phyloP scores from a whole-genome alignment of 2,888 invertebrate genomes.

The Amphipyra berbera region DNA sequence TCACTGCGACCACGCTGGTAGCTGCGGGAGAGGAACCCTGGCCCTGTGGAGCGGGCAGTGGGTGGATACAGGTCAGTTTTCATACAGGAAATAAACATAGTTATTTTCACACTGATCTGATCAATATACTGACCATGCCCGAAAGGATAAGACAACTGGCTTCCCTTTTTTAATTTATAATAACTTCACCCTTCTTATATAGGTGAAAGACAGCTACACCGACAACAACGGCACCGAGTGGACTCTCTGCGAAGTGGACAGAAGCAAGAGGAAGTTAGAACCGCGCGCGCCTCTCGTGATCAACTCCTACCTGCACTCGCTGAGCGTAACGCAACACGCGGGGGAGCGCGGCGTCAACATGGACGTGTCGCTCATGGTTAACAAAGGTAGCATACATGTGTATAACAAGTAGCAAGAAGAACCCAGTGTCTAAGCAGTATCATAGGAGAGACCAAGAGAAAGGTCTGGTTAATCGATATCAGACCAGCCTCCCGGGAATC shows the following conservation, averaged over 20 bases:
- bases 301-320: conserved; percentile 92
- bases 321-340: conserved; percentile 89
- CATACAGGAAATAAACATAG: too few relatives aligned
- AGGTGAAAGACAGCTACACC: conserved; percentile 92
- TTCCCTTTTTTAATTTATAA: too few relatives aligned
- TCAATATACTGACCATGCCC: too few relatives aligned
- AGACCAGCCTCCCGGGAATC: too few relatives aligned
- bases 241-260: conserved; percentile 90
- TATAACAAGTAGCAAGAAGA: neutral
- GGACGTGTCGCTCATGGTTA: conserved; percentile 91
- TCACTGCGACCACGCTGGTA: conserved; percentile 69
- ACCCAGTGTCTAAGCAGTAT: neutral
- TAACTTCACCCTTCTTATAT: conserved; percentile 2
- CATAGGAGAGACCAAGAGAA: too few relatives aligned
- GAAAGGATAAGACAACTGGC: too few relatives aligned
- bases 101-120: too few relatives aligned
- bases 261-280: conserved; percentile 69
- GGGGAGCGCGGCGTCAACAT: conserved; percentile 84
- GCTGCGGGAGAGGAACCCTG: conserved; percentile 36
- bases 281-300: conserved; percentile 86
- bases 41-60: conserved; percentile 84
- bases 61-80: conserved; percentile 88
- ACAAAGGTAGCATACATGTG: conserved; percentile 79
- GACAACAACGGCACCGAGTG: conserved; percentile 93
- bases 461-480: too few relatives aligned